Percentiles rank a stretch among this genome's conserved stretches.
Conservation (phyloP, 2,113 vertebrate genomes). For the Vulpes vulpes region DNA sequence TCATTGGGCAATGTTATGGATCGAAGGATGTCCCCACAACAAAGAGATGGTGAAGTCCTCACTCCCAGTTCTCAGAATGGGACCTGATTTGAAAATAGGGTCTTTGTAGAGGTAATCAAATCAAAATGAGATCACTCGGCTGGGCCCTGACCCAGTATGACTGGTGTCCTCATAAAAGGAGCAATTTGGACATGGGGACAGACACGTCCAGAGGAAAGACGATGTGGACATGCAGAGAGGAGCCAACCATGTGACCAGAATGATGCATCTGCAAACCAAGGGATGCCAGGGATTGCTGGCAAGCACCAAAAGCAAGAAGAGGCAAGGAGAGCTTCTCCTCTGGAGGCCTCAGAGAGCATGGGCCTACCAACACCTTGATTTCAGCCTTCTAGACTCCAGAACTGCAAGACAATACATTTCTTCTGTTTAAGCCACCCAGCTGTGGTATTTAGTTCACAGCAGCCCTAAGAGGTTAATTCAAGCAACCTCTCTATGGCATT, state of each 20-base stretch:
- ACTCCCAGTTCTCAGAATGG: not conserved
- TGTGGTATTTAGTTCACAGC: not conserved
- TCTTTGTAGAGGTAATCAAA: not conserved
- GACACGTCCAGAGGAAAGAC: not conserved
- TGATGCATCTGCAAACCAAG: not conserved
- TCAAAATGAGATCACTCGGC: not conserved
- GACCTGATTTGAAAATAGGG: not conserved
- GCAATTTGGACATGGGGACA: not conserved
- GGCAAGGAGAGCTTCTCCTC: not conserved
- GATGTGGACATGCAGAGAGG: not conserved
- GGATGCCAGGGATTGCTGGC: not conserved
- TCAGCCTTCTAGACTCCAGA: slow-evolving; percentile 5
- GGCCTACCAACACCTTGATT: not conserved
- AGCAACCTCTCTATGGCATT: not conserved
- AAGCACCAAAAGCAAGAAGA: not conserved
- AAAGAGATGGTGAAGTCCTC: not conserved
- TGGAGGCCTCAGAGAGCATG: not conserved
- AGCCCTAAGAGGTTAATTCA: not conserved
- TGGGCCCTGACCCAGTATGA: not conserved
- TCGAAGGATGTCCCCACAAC: not conserved
- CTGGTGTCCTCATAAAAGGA: not conserved
- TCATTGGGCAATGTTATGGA: not conserved
- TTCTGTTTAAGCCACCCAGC: not conserved
- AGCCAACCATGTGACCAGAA: not conserved
- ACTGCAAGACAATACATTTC: not conserved